Evolutionary conservation across 2,797 vertebrate species (phyloP).

Genomic region (Hydrophis major): DNA sequence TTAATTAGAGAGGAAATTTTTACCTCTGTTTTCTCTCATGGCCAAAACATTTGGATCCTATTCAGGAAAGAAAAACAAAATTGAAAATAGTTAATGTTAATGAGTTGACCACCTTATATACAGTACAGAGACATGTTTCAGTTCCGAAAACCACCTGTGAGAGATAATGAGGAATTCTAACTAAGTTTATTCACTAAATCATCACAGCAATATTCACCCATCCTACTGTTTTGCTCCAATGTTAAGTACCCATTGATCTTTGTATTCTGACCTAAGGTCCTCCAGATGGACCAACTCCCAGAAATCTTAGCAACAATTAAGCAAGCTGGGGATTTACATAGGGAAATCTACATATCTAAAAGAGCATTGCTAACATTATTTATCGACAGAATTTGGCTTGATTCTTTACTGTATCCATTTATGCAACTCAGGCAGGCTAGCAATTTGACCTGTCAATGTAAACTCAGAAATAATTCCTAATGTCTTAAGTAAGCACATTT

Average conservation of each 20-base stretch:
- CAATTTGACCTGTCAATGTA: not conserved
- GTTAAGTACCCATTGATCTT: not conserved
- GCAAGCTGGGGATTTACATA: not conserved
- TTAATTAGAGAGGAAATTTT: constrained; percentile 49
- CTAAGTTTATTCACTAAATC: not conserved
- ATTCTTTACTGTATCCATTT: not conserved
- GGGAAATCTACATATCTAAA: not conserved
- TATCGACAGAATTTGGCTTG: not conserved
- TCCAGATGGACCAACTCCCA: not conserved
- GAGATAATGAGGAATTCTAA: not conserved
- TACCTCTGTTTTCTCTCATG: constrained; percentile 90
- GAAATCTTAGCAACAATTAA: not conserved
- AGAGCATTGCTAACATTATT: not conserved
- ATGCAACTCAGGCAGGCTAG: not conserved
- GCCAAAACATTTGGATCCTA: constrained; percentile 86
- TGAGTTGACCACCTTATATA: not conserved
- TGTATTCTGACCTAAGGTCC: not conserved
- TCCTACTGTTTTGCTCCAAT: not conserved
- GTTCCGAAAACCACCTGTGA: not conserved
- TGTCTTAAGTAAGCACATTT: not conserved
- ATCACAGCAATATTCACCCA: not conserved
- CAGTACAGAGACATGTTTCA: not conserved
- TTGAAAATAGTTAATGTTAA: constrained; percentile 20
- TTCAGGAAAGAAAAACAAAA: constrained; percentile 48
- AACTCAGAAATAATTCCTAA: not conserved